Conservation (phyloP, 1,140 invertebrate genomes). For the Metopolophium dirhodum region DNA sequence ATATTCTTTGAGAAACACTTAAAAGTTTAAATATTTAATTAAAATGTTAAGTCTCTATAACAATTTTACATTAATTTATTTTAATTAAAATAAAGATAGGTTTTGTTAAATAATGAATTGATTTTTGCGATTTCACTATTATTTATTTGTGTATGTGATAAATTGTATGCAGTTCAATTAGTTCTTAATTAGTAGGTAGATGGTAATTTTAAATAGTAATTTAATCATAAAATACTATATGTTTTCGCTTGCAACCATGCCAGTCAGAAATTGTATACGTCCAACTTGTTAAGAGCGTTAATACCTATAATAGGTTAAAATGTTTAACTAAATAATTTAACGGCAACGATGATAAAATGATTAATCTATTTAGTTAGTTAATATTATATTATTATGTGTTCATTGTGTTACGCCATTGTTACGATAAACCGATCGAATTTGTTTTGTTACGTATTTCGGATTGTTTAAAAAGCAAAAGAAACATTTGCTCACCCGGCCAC, state of each 20-base stretch:
- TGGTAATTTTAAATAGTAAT: background rate
- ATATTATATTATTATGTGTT: background rate
- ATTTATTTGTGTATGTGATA: background rate
- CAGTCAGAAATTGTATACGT: background rate
- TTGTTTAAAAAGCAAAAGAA: background rate
- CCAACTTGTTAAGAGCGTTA: background rate
- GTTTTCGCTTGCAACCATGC: background rate
- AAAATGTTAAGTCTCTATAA: background rate
- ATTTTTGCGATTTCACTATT: background rate
- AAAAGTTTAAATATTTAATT: background rate
- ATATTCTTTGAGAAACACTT: background rate
- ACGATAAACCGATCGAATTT: background rate
- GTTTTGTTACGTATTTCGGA: background rate
- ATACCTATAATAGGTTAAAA: background rate
- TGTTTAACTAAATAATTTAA: background rate
- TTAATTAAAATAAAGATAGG: background rate
- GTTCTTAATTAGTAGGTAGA: background rate
- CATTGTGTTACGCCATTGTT: background rate
- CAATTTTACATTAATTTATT: background rate
- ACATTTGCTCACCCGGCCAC: background rate
- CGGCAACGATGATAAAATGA: background rate
- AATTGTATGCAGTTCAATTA: background rate
- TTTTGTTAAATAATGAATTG: background rate
- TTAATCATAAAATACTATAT: background rate
- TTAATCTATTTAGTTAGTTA: background rate